Percentiles rank a stretch among this genome's conserved stretches.
phyloP scores from a whole-genome alignment of 2,888 invertebrate genomes.

The Perizoma flavofasciatum region DNA sequence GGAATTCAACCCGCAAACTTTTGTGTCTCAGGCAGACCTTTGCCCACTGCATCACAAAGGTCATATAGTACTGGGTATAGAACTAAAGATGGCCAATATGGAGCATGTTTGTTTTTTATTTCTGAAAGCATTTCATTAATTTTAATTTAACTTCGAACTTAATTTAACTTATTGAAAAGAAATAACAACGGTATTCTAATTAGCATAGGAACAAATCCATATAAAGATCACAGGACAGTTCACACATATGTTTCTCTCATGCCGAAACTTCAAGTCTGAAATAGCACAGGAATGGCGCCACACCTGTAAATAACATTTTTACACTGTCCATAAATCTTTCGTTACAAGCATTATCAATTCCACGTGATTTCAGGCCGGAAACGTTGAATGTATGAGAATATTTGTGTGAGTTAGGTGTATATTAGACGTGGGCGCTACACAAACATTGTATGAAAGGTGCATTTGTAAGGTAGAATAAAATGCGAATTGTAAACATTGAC shows the following conservation, averaged over 20 bases:
- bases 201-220: no score
- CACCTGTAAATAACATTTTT: slow-evolving; percentile 36
- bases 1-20: no score
- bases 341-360: slow-evolving; percentile 32
- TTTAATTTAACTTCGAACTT: no score
- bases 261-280: slow-evolving; percentile 11
- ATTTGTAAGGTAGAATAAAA: slow-evolving; percentile 36
- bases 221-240: no score
- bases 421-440: slow-evolving; percentile 19
- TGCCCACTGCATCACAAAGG: no score
- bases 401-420: slow-evolving; percentile 13
- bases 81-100: no score
- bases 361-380: slow-evolving; percentile 29
- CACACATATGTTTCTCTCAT: not conserved
- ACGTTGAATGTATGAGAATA: slow-evolving; percentile 17
- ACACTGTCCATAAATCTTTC: slow-evolving; percentile 31
- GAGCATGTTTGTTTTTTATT: no score
- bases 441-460: slow-evolving; percentile 37
- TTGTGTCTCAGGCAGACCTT: no score
- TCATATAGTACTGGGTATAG: no score
- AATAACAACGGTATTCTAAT: no score
- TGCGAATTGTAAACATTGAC: slow-evolving; percentile 33
- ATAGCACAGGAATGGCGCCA: slow-evolving; percentile 9
- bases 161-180: no score
- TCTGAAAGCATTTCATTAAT: no score